phyloP scores from a whole-genome alignment of 2,797 vertebrate genomes.

The Eulemur mongoz region DNA sequence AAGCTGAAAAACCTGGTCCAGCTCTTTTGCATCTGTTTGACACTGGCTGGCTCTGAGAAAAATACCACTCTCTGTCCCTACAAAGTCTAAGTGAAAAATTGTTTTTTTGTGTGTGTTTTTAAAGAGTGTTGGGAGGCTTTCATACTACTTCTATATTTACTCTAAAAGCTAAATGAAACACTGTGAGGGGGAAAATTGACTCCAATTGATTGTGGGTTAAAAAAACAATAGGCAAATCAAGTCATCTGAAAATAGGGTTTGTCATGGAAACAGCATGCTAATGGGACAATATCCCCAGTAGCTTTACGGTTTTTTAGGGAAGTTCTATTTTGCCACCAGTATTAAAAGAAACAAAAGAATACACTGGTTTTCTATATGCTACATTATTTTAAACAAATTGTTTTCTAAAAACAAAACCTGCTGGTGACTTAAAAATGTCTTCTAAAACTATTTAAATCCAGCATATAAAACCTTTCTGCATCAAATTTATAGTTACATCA shows the following conservation, averaged over 20 bases:
- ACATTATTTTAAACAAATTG: conserved; percentile 67
- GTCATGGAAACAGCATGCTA: conserved; percentile 78
- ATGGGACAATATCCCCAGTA: conserved; percentile 67
- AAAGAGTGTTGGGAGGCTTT: conserved; percentile 32
- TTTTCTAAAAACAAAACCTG: conserved; percentile 60
- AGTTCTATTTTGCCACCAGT: conserved; percentile 46
- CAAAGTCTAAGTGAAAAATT: conserved; percentile 48
- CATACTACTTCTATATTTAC: conserved; percentile 22
- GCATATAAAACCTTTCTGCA: conserved; percentile 44
- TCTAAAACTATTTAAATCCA: conserved; percentile 48
- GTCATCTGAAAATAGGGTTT: conserved; percentile 75
- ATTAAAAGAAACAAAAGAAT: conserved; percentile 55
- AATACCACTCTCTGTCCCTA: conserved; percentile 50
- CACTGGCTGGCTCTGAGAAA: conserved; percentile 41
- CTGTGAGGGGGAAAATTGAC: background rate
- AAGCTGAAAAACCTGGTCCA: background rate
- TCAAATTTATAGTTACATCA: conserved; percentile 17
- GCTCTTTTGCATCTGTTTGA: conserved; percentile 45
- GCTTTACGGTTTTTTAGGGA: conserved; percentile 65
- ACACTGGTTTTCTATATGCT: background rate
- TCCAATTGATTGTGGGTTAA: conserved; percentile 45
- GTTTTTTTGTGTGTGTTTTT: background rate
- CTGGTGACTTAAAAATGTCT: conserved; percentile 56
- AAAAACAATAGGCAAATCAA: conserved; percentile 67
- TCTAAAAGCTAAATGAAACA: conserved; percentile 53